Evolutionary conservation across 2,888 invertebrate genomes (phyloP), one percentile per base, ranked within the genome.

Genomic region (Caenorhabditis sp.): DNA sequence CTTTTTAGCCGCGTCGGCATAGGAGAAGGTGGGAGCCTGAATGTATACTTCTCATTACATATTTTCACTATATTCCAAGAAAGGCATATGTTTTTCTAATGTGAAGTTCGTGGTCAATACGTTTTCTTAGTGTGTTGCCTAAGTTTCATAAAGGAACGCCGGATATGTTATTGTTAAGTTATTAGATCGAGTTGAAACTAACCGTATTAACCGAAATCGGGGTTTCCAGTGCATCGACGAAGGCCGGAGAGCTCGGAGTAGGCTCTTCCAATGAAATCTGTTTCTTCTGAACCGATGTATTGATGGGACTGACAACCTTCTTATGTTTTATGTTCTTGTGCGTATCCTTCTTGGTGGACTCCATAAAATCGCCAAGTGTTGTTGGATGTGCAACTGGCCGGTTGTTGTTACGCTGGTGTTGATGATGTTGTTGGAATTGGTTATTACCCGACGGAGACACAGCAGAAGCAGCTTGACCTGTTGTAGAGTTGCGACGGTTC

Each of bases 1-100:
- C 41, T 84, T 84, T 44, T 85, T 85, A 12, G 86, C 85, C 22
- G 75, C 85, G 26, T 85, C 85, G 12, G 86, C 86, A 58, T 86
- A 86, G 10, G 85, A 84, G 70, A 85, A 85, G 1, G 41, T 24
- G 0, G 61, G 41, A 2, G 77, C 19, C 74, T 80, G 54, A 24
- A 72, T n/a, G n/a, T n/a, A n/a, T n/a, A n/a, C n/a, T n/a, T n/a
- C n/a, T n/a, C n/a, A n/a, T n/a, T n/a, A n/a, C n/a, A n/a, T n/a
- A n/a, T n/a, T n/a, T n/a, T n/a, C n/a, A n/a, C n/a, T n/a, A n/a
- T n/a, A n/a, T n/a, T n/a, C n/a, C n/a, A n/a, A n/a, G n/a, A n/a
- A n/a, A n/a, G n/a, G n/a, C n/a, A n/a, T n/a, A n/a, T n/a, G n/a
- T n/a, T n/a, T n/a, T n/a, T n/a, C n/a, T n/a, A n/a, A n/a, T n/a